Conservation (phyloP, 2,113 vertebrate species). For the Nettapus auritus region DNA sequence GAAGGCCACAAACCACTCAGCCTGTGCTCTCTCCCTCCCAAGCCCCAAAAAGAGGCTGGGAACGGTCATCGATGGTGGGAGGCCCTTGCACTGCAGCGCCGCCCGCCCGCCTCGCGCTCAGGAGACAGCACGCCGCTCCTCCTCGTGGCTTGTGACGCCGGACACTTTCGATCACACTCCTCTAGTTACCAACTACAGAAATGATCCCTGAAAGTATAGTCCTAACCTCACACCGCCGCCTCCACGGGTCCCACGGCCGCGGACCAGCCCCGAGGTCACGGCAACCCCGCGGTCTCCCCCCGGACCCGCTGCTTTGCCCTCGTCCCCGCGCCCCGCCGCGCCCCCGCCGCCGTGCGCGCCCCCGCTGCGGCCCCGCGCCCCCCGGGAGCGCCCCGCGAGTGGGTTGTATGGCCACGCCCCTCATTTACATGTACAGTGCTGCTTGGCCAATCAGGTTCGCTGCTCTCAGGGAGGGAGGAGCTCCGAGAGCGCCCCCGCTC, state of each 20-base stretch:
- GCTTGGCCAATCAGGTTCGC: rapidly evolving
- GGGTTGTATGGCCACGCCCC: neutral
- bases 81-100: neutral
- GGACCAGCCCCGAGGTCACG: neutral
- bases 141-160: slow-evolving; percentile 3
- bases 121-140: neutral
- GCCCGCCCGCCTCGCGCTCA: neutral
- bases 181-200: slow-evolving; percentile 45
- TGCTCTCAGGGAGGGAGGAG: neutral
- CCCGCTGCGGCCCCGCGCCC: no score
- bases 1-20: slow-evolving; percentile 18
- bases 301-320: no score
- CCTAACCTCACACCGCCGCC: rapidly evolving
- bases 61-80: slow-evolving; percentile 13
- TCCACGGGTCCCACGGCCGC: rapidly evolving
- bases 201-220: slow-evolving; percentile 57
- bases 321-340: no score
- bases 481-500: neutral
- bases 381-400: no score
- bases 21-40: slow-evolving; percentile 17
- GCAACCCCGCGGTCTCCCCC: neutral
- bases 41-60: neutral
- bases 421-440: neutral
- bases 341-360: no score
- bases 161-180: neutral